These are phyloP conservation scores for Pheosia tremula DNA, from an alignment of 2,888 invertebrate species.

Conservation along the genomic window DNA sequence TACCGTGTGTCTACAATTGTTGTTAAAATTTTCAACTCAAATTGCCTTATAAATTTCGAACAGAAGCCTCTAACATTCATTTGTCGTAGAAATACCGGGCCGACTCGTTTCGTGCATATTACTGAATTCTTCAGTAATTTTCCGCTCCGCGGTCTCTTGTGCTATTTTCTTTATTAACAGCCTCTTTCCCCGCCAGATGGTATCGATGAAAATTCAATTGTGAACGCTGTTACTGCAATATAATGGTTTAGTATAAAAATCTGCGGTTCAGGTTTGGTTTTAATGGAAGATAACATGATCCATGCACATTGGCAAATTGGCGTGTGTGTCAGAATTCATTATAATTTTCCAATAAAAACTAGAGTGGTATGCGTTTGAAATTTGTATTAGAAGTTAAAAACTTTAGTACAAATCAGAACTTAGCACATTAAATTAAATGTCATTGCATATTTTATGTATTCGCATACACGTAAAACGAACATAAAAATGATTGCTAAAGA, in stretches of 20 bases:
- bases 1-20: conserved; percentile 12
- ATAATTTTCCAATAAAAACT: too few species aligned
- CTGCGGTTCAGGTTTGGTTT: too few species aligned
- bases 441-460: too few species aligned
- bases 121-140: conserved; percentile 17
- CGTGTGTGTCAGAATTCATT: too few species aligned
- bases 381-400: too few species aligned
- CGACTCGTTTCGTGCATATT: conserved; percentile 17
- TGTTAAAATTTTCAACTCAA: conserved; percentile 28
- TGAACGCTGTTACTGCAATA: neutral
- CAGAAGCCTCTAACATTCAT: conserved; percentile 26
- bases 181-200: neutral
- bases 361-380: too few species aligned
- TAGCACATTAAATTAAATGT: too few species aligned
- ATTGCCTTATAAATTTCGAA: conserved; percentile 36
- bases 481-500: too few species aligned
- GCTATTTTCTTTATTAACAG: conserved; percentile 12
- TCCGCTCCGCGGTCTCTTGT: conserved; percentile 6
- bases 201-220: neutral
- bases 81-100: conserved; percentile 28
- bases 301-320: too few species aligned
- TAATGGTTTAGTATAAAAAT: neutral
- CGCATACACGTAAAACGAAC: too few species aligned
- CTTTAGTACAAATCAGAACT: too few species aligned
- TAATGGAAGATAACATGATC: too few species aligned